Percentiles rank a stretch among this genome's conserved stretches.
Evolutionary conservation across 2,888 invertebrate species (phyloP).

Genomic region (Drosophila gaucha): DNA sequence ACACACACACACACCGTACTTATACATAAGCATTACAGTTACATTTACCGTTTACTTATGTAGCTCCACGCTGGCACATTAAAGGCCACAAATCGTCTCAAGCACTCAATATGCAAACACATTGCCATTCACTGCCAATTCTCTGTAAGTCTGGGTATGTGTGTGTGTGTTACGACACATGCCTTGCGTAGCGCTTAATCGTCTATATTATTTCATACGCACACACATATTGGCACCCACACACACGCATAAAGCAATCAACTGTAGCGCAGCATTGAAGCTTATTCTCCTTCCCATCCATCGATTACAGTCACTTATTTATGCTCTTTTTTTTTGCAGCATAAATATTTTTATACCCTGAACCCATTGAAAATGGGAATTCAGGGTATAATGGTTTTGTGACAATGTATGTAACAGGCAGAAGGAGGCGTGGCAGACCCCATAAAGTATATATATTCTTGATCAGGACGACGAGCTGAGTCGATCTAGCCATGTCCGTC

Average conservation of each 20-base stretch:
- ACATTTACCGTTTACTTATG: constrained; percentile 69
- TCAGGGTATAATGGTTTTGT: too few relatives aligned
- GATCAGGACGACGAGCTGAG: too few relatives aligned
- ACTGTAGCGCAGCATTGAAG: constrained; percentile 44
- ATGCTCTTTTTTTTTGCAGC: constrained; percentile 53
- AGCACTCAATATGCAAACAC: constrained; percentile 67
- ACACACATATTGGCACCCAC: constrained; percentile 35
- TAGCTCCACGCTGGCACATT: constrained; percentile 69
- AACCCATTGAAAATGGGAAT: too few relatives aligned
- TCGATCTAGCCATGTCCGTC: too few relatives aligned
- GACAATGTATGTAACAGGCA: too few relatives aligned
- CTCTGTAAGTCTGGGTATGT: not conserved
- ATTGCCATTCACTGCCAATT: constrained; percentile 33
- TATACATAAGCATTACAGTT: constrained; percentile 49
- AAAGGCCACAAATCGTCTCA: constrained; percentile 76
- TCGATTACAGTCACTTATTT: constrained; percentile 73
- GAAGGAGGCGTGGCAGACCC: too few relatives aligned
- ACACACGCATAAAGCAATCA: constrained; percentile 38
- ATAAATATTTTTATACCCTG: too few relatives aligned
- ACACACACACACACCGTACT: constrained; percentile 25
- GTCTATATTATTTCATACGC: constrained; percentile 63
- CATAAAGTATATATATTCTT: too few relatives aligned
- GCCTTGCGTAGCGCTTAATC: constrained; percentile 52
- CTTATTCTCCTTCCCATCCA: constrained; percentile 41
- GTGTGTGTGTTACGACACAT: constrained; percentile 20